Percentiles rank a stretch among this genome's conserved stretches.
Evolutionary conservation across 2,113 vertebrate genomes (phyloP).

Genomic region (Alouatta palliata): DNA sequence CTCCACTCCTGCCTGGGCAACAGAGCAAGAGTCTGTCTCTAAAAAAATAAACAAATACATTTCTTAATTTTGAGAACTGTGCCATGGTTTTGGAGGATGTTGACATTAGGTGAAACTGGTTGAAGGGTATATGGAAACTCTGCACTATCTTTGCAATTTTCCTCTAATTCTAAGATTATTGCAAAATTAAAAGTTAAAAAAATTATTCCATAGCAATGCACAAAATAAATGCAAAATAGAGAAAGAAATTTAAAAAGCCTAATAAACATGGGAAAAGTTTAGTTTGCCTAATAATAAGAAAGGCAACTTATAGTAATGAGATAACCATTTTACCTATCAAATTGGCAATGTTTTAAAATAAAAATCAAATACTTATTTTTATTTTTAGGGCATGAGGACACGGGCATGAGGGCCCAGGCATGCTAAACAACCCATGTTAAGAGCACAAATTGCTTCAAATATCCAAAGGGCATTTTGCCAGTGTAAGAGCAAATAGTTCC

Average conservation of each 20-base stretch:
- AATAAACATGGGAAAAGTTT: background rate
- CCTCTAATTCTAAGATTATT: conserved; percentile 3
- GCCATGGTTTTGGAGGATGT: background rate
- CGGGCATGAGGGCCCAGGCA: background rate
- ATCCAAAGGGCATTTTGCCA: background rate
- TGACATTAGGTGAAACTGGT: background rate
- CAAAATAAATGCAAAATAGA: background rate
- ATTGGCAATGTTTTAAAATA: background rate
- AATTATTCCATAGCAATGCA: background rate
- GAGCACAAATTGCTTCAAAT: background rate
- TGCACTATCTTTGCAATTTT: background rate
- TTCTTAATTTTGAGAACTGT: background rate
- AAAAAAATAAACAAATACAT: too few species aligned
- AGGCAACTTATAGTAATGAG: background rate
- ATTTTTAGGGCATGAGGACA: background rate
- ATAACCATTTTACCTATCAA: background rate
- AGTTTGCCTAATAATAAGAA: background rate
- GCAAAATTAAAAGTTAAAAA: background rate
- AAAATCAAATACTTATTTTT: background rate
- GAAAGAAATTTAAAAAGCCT: background rate
- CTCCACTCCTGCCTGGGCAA: too few species aligned
- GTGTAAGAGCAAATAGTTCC: background rate
- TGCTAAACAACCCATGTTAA: background rate
- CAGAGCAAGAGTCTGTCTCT: too few species aligned
- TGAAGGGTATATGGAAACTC: background rate